These are phyloP conservation scores for Genyomyrus donnyi DNA, from an alignment of 2,113 vertebrate genomes.

Conservation along the genomic window DNA sequence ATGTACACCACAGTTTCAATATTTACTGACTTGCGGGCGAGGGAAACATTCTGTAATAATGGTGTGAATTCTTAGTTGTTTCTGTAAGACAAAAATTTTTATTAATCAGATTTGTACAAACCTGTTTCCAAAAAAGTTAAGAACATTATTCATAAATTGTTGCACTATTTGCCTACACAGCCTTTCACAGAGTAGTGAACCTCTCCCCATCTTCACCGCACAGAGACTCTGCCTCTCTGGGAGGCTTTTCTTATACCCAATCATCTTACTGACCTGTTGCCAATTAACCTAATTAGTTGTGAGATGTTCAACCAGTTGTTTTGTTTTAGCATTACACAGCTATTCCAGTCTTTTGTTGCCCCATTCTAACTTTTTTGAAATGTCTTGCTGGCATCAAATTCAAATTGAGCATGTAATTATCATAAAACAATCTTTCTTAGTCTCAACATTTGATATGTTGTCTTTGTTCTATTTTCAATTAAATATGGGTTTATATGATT, in stretches of 20 bases:
- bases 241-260: neutral
- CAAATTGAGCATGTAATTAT: neutral
- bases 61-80: constrained; percentile 38
- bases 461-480: neutral
- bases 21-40: constrained; percentile 63
- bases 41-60: constrained; percentile 35
- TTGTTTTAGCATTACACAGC: neutral
- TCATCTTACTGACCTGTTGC: neutral
- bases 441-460: neutral
- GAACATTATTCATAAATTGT: neutral
- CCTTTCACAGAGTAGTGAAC: neutral
- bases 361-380: neutral
- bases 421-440: neutral
- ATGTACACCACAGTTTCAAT: constrained; percentile 43
- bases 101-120: constrained; percentile 23
- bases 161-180: neutral
- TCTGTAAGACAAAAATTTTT: constrained; percentile 32
- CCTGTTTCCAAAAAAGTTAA: neutral
- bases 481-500: neutral
- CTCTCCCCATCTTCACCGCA: neutral
- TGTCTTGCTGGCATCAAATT: neutral
- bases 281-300: neutral
- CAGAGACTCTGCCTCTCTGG: neutral
- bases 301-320: neutral
- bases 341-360: neutral